Conservation (phyloP, 2,113 vertebrate genomes). For the Oxygymnocypris stewartii region DNA sequence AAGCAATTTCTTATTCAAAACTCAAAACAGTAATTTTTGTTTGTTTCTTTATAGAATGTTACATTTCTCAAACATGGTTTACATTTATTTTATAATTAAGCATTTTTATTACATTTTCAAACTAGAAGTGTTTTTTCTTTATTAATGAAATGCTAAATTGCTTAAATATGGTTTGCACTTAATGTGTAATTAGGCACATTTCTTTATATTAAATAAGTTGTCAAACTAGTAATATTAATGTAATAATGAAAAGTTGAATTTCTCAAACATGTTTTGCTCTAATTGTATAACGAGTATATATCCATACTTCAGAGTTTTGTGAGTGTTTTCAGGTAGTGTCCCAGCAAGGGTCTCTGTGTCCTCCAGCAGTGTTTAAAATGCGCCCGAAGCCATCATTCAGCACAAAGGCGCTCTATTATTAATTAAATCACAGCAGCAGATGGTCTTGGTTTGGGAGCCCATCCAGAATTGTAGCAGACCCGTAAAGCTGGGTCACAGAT, state of each 20-base stretch:
- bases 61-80: neutral
- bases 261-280: neutral
- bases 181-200: no score
- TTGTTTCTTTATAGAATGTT: neutral
- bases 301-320: neutral
- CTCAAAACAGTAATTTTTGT: no score
- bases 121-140: no score
- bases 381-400: constrained; percentile 29
- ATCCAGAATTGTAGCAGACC: constrained; percentile 64
- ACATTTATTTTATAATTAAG: neutral
- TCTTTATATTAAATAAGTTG: no score
- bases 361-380: constrained; percentile 23
- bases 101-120: no score
- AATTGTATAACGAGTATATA: neutral
- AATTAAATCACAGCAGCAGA: constrained; percentile 71
- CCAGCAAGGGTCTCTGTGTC: neutral
- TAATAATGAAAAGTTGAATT: no score
- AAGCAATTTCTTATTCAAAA: no score
- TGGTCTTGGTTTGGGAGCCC: constrained; percentile 71
- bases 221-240: no score
- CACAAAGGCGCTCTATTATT: constrained; percentile 75
- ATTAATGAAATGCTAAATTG: neutral
- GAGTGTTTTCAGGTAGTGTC: constrained; percentile 7
- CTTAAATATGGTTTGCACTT: neutral
- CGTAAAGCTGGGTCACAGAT: constrained; percentile 62